phyloP scores from a whole-genome alignment of 2,888 invertebrate species.

The Tineola bisselliella region DNA sequence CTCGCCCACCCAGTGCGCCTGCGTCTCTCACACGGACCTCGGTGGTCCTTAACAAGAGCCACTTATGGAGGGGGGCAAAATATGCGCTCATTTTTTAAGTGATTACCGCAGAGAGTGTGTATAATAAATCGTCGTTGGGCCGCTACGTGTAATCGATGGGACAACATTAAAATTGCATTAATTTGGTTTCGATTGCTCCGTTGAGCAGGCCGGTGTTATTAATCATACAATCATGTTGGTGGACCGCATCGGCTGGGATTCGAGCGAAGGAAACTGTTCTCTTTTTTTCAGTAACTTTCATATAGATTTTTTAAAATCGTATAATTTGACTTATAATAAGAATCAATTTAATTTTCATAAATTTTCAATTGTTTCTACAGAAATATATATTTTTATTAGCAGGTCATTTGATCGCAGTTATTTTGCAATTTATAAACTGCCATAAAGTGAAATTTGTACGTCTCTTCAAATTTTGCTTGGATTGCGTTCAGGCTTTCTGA shows the following conservation, averaged over 20 bases:
- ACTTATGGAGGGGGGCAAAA: conserved; percentile 23
- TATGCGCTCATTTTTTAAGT: conserved; percentile 30
- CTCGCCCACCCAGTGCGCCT: conserved; percentile 42
- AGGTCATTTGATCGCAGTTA: too few relatives aligned
- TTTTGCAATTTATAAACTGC: too few relatives aligned
- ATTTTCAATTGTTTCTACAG: too few relatives aligned
- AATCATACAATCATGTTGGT: conserved; percentile 24
- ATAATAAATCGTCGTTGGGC: conserved; percentile 30
- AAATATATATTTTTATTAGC: too few relatives aligned
- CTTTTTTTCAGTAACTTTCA: conserved; percentile 13
- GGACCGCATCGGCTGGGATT: conserved; percentile 9
- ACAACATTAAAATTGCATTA: conserved; percentile 39
- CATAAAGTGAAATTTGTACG: too few relatives aligned
- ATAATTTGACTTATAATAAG: too few relatives aligned
- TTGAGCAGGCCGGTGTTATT: conserved; percentile 20
- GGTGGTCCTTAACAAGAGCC: conserved; percentile 22
- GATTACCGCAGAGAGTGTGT: conserved; percentile 25
- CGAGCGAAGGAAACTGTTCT: conserved; percentile 6
- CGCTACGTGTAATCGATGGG: conserved; percentile 29
- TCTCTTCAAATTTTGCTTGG: too few relatives aligned
- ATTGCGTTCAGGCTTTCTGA: too few relatives aligned
- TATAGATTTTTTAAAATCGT: neutral
- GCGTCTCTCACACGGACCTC: conserved; percentile 14
- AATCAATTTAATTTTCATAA: too few relatives aligned
- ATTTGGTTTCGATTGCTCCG: conserved; percentile 21